Conservation (phyloP, 1,140 invertebrate genomes). For the Bombus polaris region DNA sequence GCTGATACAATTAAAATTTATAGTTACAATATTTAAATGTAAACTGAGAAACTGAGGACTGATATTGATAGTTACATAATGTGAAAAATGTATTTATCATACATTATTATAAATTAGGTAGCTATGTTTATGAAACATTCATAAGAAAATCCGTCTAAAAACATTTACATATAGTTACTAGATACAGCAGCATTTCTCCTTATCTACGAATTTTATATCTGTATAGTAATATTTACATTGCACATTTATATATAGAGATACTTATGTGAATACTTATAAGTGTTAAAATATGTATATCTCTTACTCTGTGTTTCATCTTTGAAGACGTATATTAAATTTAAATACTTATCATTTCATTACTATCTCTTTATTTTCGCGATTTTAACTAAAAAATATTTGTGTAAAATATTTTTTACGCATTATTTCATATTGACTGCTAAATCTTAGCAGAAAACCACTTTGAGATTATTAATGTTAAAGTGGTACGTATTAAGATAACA, state of each 20-base stretch:
- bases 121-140: conserved; percentile 48
- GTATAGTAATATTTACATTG: conserved; percentile 60
- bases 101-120: conserved; percentile 54
- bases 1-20: conserved; percentile 12
- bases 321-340: conserved; percentile 26
- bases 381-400: conserved; percentile 28
- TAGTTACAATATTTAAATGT: conserved; percentile 34
- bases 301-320: conserved; percentile 30
- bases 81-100: conserved; percentile 42
- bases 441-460: conserved; percentile 6
- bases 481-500: not conserved
- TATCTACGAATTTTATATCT: conserved; percentile 48
- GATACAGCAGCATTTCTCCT: conserved; percentile 59
- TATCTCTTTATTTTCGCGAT: not conserved
- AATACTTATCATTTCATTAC: conserved; percentile 15
- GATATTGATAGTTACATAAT: conserved; percentile 21
- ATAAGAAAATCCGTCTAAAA: conserved; percentile 57
- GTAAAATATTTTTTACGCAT: conserved; percentile 31
- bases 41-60: conserved; percentile 20
- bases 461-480: conserved; percentile 4
- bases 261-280: conserved; percentile 32
- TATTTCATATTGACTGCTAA: conserved; percentile 12
- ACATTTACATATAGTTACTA: conserved; percentile 57
- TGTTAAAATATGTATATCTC: conserved; percentile 44
- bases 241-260: conserved; percentile 45